Conservation (phyloP, 23 tunicate genomes). For the Diplosoma virens region DNA sequence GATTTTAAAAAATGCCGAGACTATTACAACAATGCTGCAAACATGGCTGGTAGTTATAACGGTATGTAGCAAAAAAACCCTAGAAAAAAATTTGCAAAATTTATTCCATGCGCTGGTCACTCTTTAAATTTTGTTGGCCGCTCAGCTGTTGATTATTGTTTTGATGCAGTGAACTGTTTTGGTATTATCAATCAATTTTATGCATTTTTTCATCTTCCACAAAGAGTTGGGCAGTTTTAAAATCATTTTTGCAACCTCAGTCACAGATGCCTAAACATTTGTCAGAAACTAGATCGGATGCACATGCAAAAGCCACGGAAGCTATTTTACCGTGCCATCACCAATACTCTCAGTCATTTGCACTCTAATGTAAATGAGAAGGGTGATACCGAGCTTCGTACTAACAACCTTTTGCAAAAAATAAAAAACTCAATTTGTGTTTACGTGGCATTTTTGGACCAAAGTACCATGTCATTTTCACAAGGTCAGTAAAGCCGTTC, state of each 20-base stretch:
- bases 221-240: conserved; percentile 30
- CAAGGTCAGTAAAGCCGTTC: conserved; percentile 28
- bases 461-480: conserved; percentile 13
- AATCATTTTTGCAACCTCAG: conserved; percentile 19
- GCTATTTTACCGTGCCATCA: conserved; percentile 22
- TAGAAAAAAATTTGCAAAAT: conserved; percentile 14
- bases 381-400: conserved; percentile 25
- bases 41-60: conserved; percentile 34
- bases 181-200: conserved; percentile 30
- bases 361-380: conserved; percentile 9
- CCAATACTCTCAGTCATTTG: conserved; percentile 26
- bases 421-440: conserved; percentile 20
- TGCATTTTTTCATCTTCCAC: conserved; percentile 18
- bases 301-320: conserved; percentile 27
- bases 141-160: conserved; percentile 19
- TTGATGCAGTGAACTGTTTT: conserved; percentile 36
- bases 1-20: conserved; percentile 21
- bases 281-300: conserved; percentile 17
- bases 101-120: conserved; percentile 32
- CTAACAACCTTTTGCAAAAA: conserved; percentile 32
- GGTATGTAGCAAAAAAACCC: conserved; percentile 22
- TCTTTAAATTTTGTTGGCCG: conserved; percentile 25
- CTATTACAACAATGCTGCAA: conserved; percentile 24
- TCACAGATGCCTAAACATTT: conserved; percentile 16
- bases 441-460: conserved; percentile 21